phyloP scores from a whole-genome alignment of 2,797 vertebrate species.

The Acipenser oxyrinchus region DNA sequence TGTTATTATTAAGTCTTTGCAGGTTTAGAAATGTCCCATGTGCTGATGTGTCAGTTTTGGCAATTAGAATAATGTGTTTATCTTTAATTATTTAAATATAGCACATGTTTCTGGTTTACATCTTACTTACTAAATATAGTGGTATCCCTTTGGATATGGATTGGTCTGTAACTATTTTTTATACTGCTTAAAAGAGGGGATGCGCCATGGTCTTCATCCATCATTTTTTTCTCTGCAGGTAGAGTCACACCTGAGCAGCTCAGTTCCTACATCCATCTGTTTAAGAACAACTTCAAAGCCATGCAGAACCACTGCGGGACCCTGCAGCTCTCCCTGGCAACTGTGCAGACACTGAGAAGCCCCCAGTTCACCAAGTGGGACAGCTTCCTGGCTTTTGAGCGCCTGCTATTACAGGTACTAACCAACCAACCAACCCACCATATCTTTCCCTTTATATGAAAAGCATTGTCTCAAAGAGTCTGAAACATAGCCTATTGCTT shows the following conservation, averaged over 20 bases:
- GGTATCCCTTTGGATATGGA: no score
- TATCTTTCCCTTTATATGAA: no score
- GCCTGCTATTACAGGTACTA: constrained; percentile 85
- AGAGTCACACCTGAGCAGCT: constrained; percentile 90
- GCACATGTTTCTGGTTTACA: no score
- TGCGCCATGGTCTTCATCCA: constrained; percentile 9
- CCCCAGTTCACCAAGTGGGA: constrained; percentile 77
- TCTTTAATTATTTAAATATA: no score
- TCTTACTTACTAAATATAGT: no score
- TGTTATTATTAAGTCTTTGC: no score
- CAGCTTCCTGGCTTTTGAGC: constrained; percentile 85
- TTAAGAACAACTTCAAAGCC: constrained; percentile 68
- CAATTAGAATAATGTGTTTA: no score
- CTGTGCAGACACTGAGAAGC: constrained; percentile 75
- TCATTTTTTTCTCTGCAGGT: constrained; percentile 55
- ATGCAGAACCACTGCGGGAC: constrained; percentile 80
- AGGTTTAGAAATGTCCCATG: no score
- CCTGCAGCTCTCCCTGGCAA: constrained; percentile 81
- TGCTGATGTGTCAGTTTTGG: no score
- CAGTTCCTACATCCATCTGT: constrained; percentile 74
- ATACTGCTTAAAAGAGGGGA: not conserved
- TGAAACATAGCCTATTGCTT: no score
- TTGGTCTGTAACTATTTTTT: no score
- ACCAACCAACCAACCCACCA: not conserved
- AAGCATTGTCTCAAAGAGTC: no score